Conservation (phyloP, 2,113 vertebrate species). For the Oreochromis spilurus region DNA sequence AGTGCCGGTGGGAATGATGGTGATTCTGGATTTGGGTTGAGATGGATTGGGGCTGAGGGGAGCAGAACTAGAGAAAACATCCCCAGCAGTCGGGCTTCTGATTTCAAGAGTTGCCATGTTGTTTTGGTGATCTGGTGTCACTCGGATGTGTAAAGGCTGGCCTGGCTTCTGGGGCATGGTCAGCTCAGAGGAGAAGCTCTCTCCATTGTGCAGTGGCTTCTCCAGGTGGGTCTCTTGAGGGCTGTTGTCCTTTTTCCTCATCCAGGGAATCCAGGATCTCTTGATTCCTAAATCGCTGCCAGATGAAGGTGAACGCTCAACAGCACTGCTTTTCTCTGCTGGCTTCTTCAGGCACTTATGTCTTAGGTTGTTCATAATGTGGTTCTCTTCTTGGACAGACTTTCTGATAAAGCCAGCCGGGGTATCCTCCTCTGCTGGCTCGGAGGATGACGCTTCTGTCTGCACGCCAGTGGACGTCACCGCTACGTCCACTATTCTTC, state of each 20-base stretch:
- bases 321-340: slow-evolving; percentile 63
- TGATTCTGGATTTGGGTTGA: slow-evolving; percentile 89
- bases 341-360: slow-evolving; percentile 89
- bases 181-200: slow-evolving; percentile 73
- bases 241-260: slow-evolving; percentile 84
- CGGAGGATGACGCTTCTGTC: slow-evolving; percentile 77
- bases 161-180: slow-evolving; percentile 86
- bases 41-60: slow-evolving; percentile 84
- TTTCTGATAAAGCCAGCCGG: slow-evolving; percentile 93
- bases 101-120: slow-evolving; percentile 90
- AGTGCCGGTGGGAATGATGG: slow-evolving; percentile 88
- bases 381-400: slow-evolving; percentile 96
- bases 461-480: slow-evolving; percentile 87
- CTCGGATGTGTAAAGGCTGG: slow-evolving; percentile 88
- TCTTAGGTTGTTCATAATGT: slow-evolving; percentile 92
- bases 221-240: slow-evolving; percentile 68
- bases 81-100: slow-evolving; percentile 82
- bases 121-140: slow-evolving; percentile 89
- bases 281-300: slow-evolving; percentile 82
- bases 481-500: slow-evolving; percentile 86
- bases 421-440: slow-evolving; percentile 83
- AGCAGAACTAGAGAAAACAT: slow-evolving; percentile 84
- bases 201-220: slow-evolving; percentile 72
- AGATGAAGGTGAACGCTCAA: slow-evolving; percentile 86
- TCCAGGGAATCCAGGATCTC: slow-evolving; percentile 97